These are phyloP conservation scores for Bimastos eiseni DNA, from an alignment of 2,888 invertebrate genomes.

Conservation along the genomic window DNA sequence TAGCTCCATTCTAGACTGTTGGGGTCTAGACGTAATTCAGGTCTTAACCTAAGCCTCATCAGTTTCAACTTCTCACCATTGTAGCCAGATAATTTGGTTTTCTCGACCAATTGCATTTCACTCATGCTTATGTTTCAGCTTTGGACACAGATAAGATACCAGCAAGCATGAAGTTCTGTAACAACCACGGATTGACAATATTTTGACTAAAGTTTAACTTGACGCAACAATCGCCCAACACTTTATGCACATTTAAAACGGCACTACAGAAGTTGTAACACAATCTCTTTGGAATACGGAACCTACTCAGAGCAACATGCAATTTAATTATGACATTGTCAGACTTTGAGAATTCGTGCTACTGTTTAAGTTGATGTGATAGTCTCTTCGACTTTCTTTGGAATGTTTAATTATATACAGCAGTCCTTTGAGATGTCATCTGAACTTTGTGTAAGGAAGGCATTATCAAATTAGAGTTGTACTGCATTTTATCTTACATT, in stretches of 20 bases:
- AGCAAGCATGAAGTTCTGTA: too few species aligned
- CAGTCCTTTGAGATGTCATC: too few species aligned
- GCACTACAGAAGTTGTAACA: neutral
- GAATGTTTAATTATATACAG: neutral
- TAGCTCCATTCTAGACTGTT: neutral
- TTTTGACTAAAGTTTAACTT: neutral
- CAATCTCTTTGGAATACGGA: neutral
- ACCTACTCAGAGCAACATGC: neutral
- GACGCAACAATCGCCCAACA: neutral
- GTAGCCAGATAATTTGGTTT: neutral
- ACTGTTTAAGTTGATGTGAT: neutral
- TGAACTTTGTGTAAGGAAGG: too few species aligned
- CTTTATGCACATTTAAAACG: neutral
- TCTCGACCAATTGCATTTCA: neutral
- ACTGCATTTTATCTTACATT: too few species aligned
- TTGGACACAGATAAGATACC: too few species aligned
- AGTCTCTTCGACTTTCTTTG: neutral
- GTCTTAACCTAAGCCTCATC: neutral
- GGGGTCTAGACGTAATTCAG: neutral
- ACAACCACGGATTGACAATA: neutral
- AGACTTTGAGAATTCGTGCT: neutral
- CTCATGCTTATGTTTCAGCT: neutral
- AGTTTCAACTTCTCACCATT: neutral
- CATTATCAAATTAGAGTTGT: too few species aligned
- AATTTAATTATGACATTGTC: neutral